Conservation (phyloP, 1,140 invertebrate genomes). For the Trachymyrmex cornetzi region DNA sequence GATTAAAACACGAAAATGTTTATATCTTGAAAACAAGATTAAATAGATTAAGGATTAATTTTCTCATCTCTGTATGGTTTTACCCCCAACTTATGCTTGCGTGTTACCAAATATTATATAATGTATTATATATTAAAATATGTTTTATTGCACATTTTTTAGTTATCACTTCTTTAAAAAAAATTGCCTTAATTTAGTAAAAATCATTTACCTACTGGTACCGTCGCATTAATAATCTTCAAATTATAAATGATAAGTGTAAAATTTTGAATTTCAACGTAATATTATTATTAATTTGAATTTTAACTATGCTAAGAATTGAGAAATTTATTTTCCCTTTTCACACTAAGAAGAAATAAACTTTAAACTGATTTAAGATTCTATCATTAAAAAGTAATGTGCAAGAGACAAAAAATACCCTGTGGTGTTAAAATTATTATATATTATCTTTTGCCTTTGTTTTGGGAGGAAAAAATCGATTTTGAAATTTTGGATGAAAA, state of each 20-base stretch:
- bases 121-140: neutral
- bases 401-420: neutral
- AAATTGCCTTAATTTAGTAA: neutral
- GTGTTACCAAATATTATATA: neutral
- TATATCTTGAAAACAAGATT: neutral
- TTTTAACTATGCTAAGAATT: slow-evolving; percentile 2
- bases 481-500: neutral
- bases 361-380: neutral
- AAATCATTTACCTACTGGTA: neutral
- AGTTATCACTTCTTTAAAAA: neutral
- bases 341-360: neutral
- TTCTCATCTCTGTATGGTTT: neutral
- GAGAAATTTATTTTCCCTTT: neutral
- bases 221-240: neutral
- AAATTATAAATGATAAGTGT: neutral
- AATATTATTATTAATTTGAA: no score
- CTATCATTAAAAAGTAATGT: neutral
- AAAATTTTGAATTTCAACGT: neutral
- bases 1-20: neutral
- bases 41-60: neutral
- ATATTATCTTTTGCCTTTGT: neutral
- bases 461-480: neutral
- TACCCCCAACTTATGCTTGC: neutral
- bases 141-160: neutral
- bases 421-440: neutral